phyloP scores from a whole-genome alignment of 2,888 invertebrate genomes.

The Mallateleia sp. region DNA sequence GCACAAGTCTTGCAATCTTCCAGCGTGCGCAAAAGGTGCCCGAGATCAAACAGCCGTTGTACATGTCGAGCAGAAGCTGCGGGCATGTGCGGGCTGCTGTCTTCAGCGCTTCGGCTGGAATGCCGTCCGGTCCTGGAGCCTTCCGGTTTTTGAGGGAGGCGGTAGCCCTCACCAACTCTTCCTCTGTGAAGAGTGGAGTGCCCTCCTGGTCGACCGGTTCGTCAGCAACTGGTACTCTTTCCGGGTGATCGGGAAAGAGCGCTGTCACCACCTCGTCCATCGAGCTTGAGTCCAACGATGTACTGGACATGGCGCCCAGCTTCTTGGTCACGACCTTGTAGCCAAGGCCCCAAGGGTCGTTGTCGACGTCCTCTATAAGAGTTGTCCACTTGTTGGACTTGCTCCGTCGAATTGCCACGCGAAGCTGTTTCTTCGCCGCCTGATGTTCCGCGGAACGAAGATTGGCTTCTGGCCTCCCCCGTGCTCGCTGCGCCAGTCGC shows the following conservation, averaged over 20 bases:
- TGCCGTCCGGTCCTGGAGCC: conserved; percentile 79
- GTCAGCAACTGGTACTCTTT: too few species aligned
- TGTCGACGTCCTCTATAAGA: conserved; percentile 36
- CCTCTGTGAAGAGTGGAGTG: conserved; percentile 48
- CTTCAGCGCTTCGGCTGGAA: conserved; percentile 79
- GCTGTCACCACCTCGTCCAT: conserved; percentile 24
- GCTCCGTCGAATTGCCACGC: conserved; percentile 4
- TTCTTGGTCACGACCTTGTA: conserved; percentile 47
- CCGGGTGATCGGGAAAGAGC: conserved; percentile 35
- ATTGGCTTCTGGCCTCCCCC: not conserved
- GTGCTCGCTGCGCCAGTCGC: conserved; percentile 25
- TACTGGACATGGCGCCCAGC: not conserved
- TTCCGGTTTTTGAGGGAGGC: conserved; percentile 63
- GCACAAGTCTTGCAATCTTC: conserved; percentile 63
- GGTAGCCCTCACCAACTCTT: conserved; percentile 62
- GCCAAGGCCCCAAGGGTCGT: conserved; percentile 54
- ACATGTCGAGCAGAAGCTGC: conserved; percentile 42
- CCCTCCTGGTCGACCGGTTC: too few species aligned
- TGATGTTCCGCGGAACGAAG: not conserved
- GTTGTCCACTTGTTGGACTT: not conserved
- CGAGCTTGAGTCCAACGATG: not conserved
- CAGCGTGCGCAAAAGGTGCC: conserved; percentile 71
- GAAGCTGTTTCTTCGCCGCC: conserved; percentile 16
- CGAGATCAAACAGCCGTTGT: conserved; percentile 46
- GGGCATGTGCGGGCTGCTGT: conserved; percentile 50